A percentile compares a stretch with the other conserved stretches of the same genome.
These are phyloP conservation scores for Elanus axillaris DNA, from an alignment of 2,113 vertebrate genomes.

Conservation along the genomic window DNA sequence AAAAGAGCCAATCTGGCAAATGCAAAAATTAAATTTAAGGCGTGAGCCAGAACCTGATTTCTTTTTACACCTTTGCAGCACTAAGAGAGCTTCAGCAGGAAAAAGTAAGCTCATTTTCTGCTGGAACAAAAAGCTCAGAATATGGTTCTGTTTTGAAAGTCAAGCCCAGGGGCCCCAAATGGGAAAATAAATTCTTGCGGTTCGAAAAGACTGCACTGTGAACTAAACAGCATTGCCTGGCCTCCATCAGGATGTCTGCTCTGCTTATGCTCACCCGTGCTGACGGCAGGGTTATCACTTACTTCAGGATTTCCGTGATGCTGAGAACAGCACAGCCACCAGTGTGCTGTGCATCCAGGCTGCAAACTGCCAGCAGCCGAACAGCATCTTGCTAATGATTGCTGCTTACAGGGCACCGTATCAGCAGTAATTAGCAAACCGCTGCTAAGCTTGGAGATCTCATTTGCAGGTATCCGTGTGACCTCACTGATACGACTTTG, in stretches of 20 bases:
- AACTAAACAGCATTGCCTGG: not conserved
- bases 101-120: not conserved
- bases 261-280: fast-evolving
- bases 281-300: not conserved
- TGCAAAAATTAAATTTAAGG: not conserved
- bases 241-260: not conserved
- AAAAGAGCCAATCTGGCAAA: not conserved
- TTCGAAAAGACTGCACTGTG: not conserved
- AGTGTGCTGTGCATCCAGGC: not conserved
- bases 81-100: not conserved
- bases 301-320: not conserved
- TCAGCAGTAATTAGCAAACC: not conserved
- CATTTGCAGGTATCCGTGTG: not conserved
- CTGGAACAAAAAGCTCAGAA: not conserved
- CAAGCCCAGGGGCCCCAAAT: not conserved
- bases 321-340: not conserved
- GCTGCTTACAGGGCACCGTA: not conserved
- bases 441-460: not conserved
- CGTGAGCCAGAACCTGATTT: not conserved
- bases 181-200: not conserved
- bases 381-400: not conserved
- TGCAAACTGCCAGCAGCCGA: not conserved
- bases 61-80: not conserved
- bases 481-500: not conserved
- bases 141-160: not conserved